Evolutionary conservation across 2,113 vertebrate genomes (phyloP).

Genomic region (Ciconia stormi): DNA sequence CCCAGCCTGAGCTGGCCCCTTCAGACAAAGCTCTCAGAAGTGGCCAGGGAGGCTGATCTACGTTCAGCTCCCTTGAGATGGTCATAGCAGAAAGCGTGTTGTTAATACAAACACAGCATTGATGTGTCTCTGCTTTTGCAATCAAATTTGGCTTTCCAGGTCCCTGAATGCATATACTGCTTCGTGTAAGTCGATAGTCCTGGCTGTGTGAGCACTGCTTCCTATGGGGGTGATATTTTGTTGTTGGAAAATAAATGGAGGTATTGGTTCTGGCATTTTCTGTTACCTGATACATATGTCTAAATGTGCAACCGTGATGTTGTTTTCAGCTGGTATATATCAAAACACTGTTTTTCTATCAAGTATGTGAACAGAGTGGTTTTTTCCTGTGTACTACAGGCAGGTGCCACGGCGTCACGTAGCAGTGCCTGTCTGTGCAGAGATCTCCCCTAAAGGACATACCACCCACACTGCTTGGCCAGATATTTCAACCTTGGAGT

Average conservation of each 20-base stretch:
- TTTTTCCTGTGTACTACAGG: background rate
- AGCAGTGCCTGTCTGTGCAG: background rate
- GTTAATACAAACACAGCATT: background rate
- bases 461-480: background rate
- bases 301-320: background rate
- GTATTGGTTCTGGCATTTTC: background rate
- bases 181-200: accelerated
- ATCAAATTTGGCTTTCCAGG: background rate
- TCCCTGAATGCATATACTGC: background rate
- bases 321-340: background rate
- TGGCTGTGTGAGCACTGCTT: background rate
- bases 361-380: background rate
- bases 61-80: background rate
- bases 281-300: background rate
- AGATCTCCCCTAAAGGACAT: background rate
- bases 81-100: accelerated
- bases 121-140: background rate
- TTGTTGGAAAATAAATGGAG: background rate
- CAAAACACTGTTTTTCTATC: background rate
- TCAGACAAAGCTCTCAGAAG: accelerated
- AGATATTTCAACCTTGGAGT: background rate
- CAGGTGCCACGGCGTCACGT: background rate
- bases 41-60: background rate
- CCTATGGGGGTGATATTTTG: accelerated
- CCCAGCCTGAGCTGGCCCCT: background rate